These are phyloP conservation scores for Hafferia zeledoni DNA, from an alignment of 2,797 vertebrate species.

Conservation along the genomic window DNA sequence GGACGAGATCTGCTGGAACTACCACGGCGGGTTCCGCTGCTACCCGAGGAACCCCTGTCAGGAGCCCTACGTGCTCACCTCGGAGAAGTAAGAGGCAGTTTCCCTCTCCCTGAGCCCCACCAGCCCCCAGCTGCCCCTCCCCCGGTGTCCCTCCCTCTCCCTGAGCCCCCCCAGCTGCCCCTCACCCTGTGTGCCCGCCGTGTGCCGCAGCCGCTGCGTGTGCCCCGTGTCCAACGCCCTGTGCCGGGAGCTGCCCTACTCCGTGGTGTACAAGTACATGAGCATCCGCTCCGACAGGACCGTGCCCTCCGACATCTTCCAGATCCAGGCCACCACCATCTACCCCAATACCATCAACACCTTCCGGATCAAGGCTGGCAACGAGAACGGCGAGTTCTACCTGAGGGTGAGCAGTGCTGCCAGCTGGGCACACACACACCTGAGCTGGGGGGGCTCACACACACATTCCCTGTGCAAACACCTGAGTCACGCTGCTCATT, in stretches of 20 bases:
- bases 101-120: too few species aligned
- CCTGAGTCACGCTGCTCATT: neutral
- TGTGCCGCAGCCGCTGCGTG: conserved; percentile 87
- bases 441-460: neutral
- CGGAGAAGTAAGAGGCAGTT: conserved; percentile 87
- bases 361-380: conserved; percentile 95
- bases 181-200: too few species aligned
- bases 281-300: conserved; percentile 91
- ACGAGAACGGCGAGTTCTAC: conserved; percentile 91
- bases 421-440: too few species aligned
- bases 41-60: conserved; percentile 94
- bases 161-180: too few species aligned
- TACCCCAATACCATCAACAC: conserved; percentile 93
- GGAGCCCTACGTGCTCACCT: conserved; percentile 88
- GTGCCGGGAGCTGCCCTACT: conserved; percentile 87
- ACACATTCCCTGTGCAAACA: neutral
- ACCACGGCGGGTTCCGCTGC: conserved; percentile 92
- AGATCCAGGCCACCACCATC: conserved; percentile 95
- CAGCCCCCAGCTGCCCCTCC: too few species aligned
- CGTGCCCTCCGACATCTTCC: conserved; percentile 93
- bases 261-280: conserved; percentile 97
- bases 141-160: too few species aligned
- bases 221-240: conserved; percentile 81
- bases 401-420: conserved; percentile 78
- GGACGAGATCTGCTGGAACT: conserved; percentile 96